phyloP scores from a whole-genome alignment of 1,140 invertebrate species.

The Battus philenor region DNA sequence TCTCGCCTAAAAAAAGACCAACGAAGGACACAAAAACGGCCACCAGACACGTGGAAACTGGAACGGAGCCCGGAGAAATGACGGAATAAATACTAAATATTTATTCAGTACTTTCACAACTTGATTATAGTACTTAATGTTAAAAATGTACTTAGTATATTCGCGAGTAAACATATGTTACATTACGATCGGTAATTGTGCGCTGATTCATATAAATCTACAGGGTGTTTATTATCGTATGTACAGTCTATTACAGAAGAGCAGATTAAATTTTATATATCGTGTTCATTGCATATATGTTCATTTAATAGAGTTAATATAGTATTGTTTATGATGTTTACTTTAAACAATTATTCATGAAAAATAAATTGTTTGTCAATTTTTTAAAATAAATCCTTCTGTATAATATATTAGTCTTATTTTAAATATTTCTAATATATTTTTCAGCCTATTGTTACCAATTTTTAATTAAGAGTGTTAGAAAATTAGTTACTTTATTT shows the following conservation, averaged over 20 bases:
- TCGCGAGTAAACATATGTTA: constrained; percentile 10
- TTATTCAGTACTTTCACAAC: background rate
- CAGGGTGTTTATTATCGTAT: background rate
- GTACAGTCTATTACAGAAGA: background rate
- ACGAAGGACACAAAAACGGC: background rate
- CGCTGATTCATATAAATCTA: background rate
- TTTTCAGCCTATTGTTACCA: too few species aligned
- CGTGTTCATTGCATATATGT: too few species aligned
- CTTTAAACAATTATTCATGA: too few species aligned
- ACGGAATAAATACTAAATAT: background rate
- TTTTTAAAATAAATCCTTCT: too few species aligned
- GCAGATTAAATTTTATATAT: too few species aligned
- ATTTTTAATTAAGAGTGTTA: too few species aligned
- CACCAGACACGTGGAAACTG: background rate
- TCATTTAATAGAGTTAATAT: too few species aligned
- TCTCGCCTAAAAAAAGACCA: background rate
- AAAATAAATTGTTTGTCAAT: too few species aligned
- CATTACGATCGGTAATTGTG: background rate
- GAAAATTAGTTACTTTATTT: too few species aligned
- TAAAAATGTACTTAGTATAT: background rate
- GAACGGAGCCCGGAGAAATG: background rate
- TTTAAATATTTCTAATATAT: too few species aligned
- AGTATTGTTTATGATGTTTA: too few species aligned
- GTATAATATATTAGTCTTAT: too few species aligned
- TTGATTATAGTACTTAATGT: background rate